These are phyloP conservation scores for Hirtodrosophila confusa DNA, from an alignment of 2,888 invertebrate genomes.

Conservation along the genomic window DNA sequence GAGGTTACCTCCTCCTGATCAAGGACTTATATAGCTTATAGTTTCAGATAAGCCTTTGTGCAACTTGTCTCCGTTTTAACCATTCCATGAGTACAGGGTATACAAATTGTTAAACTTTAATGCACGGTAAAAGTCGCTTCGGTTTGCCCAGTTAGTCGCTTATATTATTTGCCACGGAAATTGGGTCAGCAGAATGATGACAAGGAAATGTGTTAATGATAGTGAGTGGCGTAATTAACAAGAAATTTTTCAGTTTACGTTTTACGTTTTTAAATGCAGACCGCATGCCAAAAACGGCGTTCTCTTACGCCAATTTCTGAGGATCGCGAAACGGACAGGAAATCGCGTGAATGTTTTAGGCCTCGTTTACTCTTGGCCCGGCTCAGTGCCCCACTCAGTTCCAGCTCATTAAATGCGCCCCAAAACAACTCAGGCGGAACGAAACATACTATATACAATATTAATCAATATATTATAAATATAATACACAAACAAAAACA, in stretches of 20 bases:
- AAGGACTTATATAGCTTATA: too few relatives aligned
- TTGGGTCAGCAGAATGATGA: conserved; percentile 71
- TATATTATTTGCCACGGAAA: conserved; percentile 49
- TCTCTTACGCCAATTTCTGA: conserved; percentile 22
- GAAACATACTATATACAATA: too few relatives aligned
- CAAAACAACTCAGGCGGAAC: too few relatives aligned
- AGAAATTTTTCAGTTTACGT: conserved; percentile 47
- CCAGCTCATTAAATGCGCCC: too few relatives aligned
- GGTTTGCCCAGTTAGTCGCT: conserved; percentile 34
- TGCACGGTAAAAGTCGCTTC: conserved; percentile 39
- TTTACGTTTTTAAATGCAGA: conserved; percentile 27
- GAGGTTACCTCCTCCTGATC: too few relatives aligned
- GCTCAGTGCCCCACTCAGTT: too few relatives aligned
- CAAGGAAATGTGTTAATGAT: conserved; percentile 77
- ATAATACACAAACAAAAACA: too few relatives aligned
- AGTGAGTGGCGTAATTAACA: conserved; percentile 67
- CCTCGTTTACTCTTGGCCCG: conserved; percentile 4
- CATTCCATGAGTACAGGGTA: too few relatives aligned
- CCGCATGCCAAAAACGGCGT: conserved; percentile 39
- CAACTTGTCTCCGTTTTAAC: too few relatives aligned
- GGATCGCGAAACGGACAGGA: conserved; percentile 43
- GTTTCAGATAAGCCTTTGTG: too few relatives aligned
- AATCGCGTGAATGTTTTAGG: conserved; percentile 47
- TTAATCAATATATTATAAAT: too few relatives aligned
- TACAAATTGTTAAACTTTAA: conserved; percentile 37